Evolutionary conservation across 2,888 invertebrate species (phyloP), one percentile per base, ranked within the genome.

Genomic region (Pemphredon lugubris): DNA sequence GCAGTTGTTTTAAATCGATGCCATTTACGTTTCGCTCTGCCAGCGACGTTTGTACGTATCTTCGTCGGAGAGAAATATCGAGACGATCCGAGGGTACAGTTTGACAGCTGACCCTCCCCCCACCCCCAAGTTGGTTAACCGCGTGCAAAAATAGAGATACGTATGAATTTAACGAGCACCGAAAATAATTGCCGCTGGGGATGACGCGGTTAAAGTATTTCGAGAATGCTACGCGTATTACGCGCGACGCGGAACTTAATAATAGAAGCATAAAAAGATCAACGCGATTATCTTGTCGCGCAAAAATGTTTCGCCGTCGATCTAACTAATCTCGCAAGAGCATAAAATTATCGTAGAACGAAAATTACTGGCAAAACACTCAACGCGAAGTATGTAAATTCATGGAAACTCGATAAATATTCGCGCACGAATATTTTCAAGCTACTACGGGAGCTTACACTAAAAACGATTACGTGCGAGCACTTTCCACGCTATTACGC

Each of bases 101-200:
- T 9, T 20, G 14, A 34, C 47, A 30, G 39, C n/a, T 30, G 32
- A 21, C 9, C 40, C 20, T 16, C 32, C 13, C 16, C 2, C 21
- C 3, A 18, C 20, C 23, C 9, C 30, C 7, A 45, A 34, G 61
- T 48, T 16, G 37, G 20, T 18, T 51, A 50, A 26, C 51, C 14
- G 60, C 13, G 44, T 42, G 55, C 58, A 39, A 68, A 74, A 77
- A 77, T 77, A 77, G 68, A 51, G 34, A 37, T 30, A 47, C 23
- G 47, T 47, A 58, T 34, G 60, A 55, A 39, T 69, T 76, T 73
- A 76, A 77, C 77, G 73, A 73, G 73, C 66, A 50, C 50, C 64
- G 64, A 61, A 65, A 65, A 75, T 75, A 73, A 63, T 73, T 70
- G 76, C 39, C 58, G 60, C 44, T 48, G 34, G 39, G 42, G 48